phyloP scores from a whole-genome alignment of 2,797 vertebrate genomes.

The Melanitta fusca region DNA sequence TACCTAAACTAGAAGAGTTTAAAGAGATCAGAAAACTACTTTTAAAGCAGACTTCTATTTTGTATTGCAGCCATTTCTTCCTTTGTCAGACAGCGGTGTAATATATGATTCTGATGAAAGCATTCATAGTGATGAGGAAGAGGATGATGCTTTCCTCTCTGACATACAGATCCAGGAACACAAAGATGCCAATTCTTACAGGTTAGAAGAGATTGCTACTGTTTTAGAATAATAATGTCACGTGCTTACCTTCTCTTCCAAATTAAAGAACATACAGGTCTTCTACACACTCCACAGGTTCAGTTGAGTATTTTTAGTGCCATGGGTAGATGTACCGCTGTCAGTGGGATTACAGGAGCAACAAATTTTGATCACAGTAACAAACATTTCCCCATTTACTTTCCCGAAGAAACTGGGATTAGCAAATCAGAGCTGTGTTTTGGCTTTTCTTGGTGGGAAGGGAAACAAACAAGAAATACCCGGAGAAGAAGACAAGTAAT shows the following conservation, averaged over 20 bases:
- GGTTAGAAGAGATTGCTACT: constrained; percentile 76
- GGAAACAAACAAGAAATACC: background rate
- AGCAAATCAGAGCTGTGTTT: background rate
- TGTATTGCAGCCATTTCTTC: constrained; percentile 92
- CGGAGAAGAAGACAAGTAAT: too few species aligned
- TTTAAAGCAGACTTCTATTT: constrained; percentile 27
- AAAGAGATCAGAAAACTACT: background rate
- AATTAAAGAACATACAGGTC: background rate
- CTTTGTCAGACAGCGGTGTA: constrained; percentile 92
- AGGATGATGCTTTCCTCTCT: constrained; percentile 93
- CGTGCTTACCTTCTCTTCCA: background rate
- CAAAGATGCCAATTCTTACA: constrained; percentile 94
- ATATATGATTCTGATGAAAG: constrained; percentile 98
- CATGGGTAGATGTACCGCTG: background rate
- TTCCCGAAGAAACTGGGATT: background rate
- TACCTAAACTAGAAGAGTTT: background rate
- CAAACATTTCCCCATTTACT: background rate
- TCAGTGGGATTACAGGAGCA: background rate
- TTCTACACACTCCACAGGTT: background rate
- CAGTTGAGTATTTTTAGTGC: background rate
- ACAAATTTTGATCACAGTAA: background rate
- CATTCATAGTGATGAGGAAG: constrained; percentile 91
- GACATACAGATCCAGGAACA: constrained; percentile 95
- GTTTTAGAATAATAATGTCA: background rate
- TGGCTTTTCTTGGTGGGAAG: background rate